Conservation (phyloP, 1,140 invertebrate species). For the Scaptomyza montana region DNA sequence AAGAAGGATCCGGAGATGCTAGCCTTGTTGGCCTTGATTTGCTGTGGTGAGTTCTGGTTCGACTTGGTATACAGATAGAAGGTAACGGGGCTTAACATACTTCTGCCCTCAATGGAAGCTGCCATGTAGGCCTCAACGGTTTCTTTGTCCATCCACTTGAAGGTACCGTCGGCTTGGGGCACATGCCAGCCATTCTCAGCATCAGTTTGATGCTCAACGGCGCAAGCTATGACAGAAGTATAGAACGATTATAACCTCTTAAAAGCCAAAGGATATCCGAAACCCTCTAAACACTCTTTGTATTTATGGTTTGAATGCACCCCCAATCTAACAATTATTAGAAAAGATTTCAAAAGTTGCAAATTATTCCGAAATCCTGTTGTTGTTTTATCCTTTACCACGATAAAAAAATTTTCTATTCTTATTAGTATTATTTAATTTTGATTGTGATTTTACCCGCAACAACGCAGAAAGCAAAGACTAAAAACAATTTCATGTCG, state of each 20-base stretch:
- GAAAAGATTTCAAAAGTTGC: no score
- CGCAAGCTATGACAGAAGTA: conserved; percentile 33
- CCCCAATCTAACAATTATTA: no score
- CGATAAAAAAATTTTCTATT: no score
- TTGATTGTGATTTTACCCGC: conserved; percentile 50
- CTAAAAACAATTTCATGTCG: conserved; percentile 67
- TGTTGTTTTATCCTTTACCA: no score
- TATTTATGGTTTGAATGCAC: no score
- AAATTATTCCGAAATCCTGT: no score
- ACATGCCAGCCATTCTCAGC: conserved; percentile 75
- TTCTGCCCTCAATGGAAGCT: conserved; percentile 23
- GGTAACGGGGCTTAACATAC: conserved; percentile 65
- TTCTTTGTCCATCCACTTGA: conserved; percentile 67
- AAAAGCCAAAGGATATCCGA: not conserved
- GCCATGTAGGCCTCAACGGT: conserved; percentile 59
- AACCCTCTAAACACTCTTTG: no score
- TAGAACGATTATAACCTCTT: not conserved
- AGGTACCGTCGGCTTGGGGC: conserved; percentile 62
- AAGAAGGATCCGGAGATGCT: conserved; percentile 63
- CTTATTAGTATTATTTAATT: no score
- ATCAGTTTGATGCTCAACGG: conserved; percentile 56
- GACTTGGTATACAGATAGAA: conserved; percentile 76
- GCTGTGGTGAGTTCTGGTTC: conserved; percentile 51
- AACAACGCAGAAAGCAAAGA: conserved; percentile 52
- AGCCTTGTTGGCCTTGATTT: conserved; percentile 53